A percentile compares a stretch with the other conserved stretches of the same genome.
phyloP scores from a whole-genome alignment of 2,888 invertebrate genomes.

The Tortricodes alternella region DNA sequence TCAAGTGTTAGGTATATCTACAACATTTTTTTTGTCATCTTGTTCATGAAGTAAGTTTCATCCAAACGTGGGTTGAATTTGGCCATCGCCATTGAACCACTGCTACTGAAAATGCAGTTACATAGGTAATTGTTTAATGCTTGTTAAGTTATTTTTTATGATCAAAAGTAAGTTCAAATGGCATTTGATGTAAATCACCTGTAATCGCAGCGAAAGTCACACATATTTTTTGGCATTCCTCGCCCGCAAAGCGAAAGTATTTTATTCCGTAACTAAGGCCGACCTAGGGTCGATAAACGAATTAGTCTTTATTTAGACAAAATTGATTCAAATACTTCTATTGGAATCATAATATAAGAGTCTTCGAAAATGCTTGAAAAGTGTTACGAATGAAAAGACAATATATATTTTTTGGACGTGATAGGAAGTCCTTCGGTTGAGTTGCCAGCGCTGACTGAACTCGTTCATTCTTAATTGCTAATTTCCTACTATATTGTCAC shows the following conservation, averaged over 20 bases:
- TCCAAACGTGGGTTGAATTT: too few species aligned
- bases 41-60: neutral
- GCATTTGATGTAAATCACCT: constrained; percentile 1
- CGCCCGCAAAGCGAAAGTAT: constrained; percentile 22
- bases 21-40: neutral
- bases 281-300: neutral
- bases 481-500: constrained; percentile 43
- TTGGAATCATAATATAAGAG: neutral
- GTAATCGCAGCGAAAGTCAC: constrained; percentile 17
- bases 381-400: neutral
- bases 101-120: too few species aligned
- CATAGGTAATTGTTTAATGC: neutral
- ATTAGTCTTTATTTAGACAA: neutral
- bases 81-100: too few species aligned
- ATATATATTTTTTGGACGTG: neutral
- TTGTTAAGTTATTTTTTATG: neutral
- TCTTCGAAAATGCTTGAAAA: neutral
- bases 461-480: constrained; percentile 43
- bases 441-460: constrained; percentile 4
- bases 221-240: neutral
- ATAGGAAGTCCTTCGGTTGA: neutral
- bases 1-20: too few species aligned
- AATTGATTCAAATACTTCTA: neutral
- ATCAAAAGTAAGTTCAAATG: neutral
- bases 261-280: neutral